Percentiles rank a stretch among this genome's conserved stretches.
These are phyloP conservation scores for Chaetops frenatus DNA, from an alignment of 2,113 vertebrate genomes.

Conservation along the genomic window DNA sequence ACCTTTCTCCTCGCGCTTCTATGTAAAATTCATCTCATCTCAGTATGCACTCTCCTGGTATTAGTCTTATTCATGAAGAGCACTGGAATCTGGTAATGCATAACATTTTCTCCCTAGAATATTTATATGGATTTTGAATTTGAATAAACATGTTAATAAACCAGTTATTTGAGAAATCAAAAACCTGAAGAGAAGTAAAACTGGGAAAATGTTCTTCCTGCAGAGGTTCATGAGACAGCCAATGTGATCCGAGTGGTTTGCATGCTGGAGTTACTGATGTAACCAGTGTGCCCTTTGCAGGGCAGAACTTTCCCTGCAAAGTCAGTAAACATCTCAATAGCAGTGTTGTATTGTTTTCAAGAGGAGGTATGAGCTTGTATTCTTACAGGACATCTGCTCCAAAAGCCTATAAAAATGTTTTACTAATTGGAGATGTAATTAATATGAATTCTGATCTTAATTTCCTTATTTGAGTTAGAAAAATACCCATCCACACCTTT, in stretches of 20 bases:
- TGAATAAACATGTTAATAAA: not conserved
- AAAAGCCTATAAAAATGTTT: not conserved
- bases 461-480: not conserved
- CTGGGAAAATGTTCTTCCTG: not conserved
- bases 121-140: slow-evolving; percentile 12
- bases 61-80: not conserved
- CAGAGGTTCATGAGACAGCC: not conserved
- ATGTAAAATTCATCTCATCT: not conserved
- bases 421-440: not conserved
- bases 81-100: not conserved
- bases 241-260: not conserved
- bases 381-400: not conserved
- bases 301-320: not conserved
- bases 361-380: not conserved
- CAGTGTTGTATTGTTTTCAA: not conserved
- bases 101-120: not conserved
- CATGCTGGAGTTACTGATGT: not conserved
- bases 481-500: not conserved
- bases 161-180: not conserved
- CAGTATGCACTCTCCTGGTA: not conserved
- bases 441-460: not conserved
- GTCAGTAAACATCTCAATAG: not conserved
- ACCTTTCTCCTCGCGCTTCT: not conserved
- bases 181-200: not conserved
- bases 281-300: not conserved